phyloP scores from a whole-genome alignment of 2,113 vertebrate genomes.

The Mustela nigripes region DNA sequence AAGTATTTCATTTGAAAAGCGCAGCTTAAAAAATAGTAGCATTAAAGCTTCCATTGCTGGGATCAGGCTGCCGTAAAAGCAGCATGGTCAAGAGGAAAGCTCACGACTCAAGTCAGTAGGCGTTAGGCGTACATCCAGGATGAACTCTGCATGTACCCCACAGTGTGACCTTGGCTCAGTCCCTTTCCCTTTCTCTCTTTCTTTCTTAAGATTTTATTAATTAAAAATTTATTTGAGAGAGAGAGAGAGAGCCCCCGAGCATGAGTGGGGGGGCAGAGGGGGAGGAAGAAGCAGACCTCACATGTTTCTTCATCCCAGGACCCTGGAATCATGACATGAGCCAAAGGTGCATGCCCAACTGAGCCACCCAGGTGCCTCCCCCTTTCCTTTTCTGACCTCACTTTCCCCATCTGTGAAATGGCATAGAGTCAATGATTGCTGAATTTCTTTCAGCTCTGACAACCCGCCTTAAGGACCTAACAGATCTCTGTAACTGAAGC shows the following conservation, averaged over 20 bases:
- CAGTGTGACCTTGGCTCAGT: background rate
- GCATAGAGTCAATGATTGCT: background rate
- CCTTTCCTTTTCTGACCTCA: background rate
- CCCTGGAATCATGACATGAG: background rate
- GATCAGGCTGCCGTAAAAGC: background rate
- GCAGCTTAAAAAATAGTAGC: background rate
- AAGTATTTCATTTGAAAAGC: constrained; percentile 34
- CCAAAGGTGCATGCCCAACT: background rate
- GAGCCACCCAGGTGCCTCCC: background rate
- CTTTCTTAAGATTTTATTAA: background rate
- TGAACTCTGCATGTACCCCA: background rate
- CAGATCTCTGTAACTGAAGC: background rate
- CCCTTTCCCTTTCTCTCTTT: background rate
- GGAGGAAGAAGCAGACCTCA: background rate
- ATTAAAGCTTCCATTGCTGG: background rate
- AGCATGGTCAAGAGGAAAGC: background rate
- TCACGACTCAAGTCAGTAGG: background rate
- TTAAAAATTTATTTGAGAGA: background rate
- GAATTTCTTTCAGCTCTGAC: background rate
- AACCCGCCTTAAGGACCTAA: background rate
- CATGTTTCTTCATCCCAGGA: background rate
- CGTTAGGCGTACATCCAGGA: background rate
- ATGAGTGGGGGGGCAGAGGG: background rate
- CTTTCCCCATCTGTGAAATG: constrained; percentile 40
- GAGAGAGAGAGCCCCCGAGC: background rate